Evolutionary conservation across 2,113 vertebrate genomes (phyloP).

Genomic region (Phrynosoma blainvillii): DNA sequence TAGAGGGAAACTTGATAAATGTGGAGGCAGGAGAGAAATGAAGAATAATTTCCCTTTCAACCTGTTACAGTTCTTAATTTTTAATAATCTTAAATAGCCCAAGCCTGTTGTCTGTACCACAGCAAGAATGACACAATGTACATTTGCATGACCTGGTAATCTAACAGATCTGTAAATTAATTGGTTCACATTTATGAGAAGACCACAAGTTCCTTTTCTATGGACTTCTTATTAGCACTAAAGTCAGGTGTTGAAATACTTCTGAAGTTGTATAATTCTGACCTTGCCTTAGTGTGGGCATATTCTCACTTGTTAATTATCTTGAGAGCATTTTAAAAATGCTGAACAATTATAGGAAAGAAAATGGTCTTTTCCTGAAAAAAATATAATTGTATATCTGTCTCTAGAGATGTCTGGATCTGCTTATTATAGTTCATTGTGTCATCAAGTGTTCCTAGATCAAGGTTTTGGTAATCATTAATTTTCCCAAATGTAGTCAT

Average conservation of each 20-base stretch:
- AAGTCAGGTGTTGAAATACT: slow-evolving; percentile 73
- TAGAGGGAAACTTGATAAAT: not conserved
- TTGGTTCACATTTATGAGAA: slow-evolving; percentile 63
- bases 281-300: slow-evolving; percentile 67
- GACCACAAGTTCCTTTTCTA: slow-evolving; percentile 63
- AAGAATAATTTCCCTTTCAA: slow-evolving; percentile 12
- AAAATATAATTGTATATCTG: slow-evolving; percentile 35
- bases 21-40: not conserved
- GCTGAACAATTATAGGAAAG: slow-evolving; percentile 49
- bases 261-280: slow-evolving; percentile 70
- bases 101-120: slow-evolving; percentile 52
- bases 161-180: slow-evolving; percentile 73
- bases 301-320: slow-evolving; percentile 77
- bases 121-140: slow-evolving; percentile 45
- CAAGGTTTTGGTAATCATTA: not conserved
- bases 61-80: slow-evolving; percentile 29
- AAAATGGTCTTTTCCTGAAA: slow-evolving; percentile 38
- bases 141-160: slow-evolving; percentile 70
- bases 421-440: not conserved
- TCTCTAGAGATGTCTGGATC: not conserved
- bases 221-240: slow-evolving; percentile 70
- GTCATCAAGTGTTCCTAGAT: not conserved
- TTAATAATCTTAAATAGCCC: slow-evolving; percentile 60
- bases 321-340: slow-evolving; percentile 46
- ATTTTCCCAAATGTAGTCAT: not conserved